Base-by-base conservation (phyloP, 2,888 invertebrate species). In the Platycheirus rosarum region DNA sequence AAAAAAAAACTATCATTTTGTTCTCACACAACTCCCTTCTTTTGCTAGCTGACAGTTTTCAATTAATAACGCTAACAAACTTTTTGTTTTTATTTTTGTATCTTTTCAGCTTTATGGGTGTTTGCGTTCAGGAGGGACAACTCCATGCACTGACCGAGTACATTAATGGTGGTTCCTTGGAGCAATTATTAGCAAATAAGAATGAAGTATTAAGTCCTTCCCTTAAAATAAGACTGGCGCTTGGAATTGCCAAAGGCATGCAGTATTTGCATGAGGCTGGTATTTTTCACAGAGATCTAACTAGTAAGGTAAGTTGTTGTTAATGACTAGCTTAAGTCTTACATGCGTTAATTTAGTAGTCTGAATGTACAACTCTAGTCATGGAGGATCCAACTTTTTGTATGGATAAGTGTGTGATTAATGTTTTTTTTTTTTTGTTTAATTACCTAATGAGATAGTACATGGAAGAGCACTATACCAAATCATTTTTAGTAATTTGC, bases 141-240 rank as follows among this genome's bases (percentile, higher is more conserved):
- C 92, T 98, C 65, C 98, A 98, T 91, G 98, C 98, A 18, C 93
- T 98, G 84, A 98, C 98, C 85, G 98, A 98, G 93, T 98, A 95
- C 92, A 97, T 98, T 91, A 96, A 96, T 91, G 97, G 97, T 49
- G 98, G 98, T 37, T 97, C 97, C 68, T 91, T 99, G 89, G 97
- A 98, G 89, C 97, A 97, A 91, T 91, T 97, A 86, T 94, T 98
- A 88, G 95, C 96, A 88, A 94, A 95, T 86, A 92, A 93, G 85
- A 92, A 92, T 86, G 93, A 94, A 84, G 86, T 88, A 85, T 91
- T 98, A 87, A 95, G 95, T 53, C 97, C 97, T 92, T 91, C 93
- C 84, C 92, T 94, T 85, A 92, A 98, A 87, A 94, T 98, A 89
- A 94, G 95, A 86, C 92, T 98, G 84, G 96, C 97, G 55, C 92